These are phyloP conservation scores for Drosophila nebulosa DNA, from an alignment of 1,140 invertebrate species.

Conservation along the genomic window DNA sequence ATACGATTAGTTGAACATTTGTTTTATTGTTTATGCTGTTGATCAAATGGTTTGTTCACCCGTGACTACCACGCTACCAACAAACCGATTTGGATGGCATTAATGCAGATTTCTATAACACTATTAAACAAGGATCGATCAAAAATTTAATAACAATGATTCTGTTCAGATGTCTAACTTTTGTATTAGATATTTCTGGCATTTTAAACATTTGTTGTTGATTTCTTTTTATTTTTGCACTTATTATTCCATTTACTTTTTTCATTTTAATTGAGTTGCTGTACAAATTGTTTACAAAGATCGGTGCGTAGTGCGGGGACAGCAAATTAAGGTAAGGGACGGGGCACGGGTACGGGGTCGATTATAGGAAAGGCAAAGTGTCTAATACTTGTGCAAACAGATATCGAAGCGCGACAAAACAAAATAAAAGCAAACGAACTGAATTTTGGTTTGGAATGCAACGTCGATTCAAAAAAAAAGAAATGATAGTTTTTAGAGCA, in stretches of 20 bases:
- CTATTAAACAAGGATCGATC: slow-evolving; percentile 69
- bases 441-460: slow-evolving; percentile 65
- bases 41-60: slow-evolving; percentile 52
- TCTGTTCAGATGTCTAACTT: slow-evolving; percentile 30
- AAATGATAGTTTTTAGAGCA: slow-evolving; percentile 62
- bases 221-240: slow-evolving; percentile 68
- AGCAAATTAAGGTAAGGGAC: slow-evolving; percentile 10
- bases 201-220: slow-evolving; percentile 55
- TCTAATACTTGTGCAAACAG: slow-evolving; percentile 76
- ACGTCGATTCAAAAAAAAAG: slow-evolving; percentile 57
- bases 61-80: slow-evolving; percentile 40
- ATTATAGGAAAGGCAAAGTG: slow-evolving; percentile 10
- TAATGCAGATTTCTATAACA: slow-evolving; percentile 67
- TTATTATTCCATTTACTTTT: slow-evolving; percentile 65
- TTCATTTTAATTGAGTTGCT: slow-evolving; percentile 56
- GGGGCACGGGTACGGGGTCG: slow-evolving; percentile 10
- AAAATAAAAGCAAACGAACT: slow-evolving; percentile 40
- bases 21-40: slow-evolving; percentile 45
- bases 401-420: slow-evolving; percentile 36
- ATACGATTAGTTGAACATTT: slow-evolving; percentile 57
- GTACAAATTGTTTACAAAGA: slow-evolving; percentile 70
- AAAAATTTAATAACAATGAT: slow-evolving; percentile 39
- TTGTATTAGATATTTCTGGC: slow-evolving; percentile 24
- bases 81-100: slow-evolving; percentile 52
- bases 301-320: slow-evolving; percentile 56